phyloP scores from a whole-genome alignment of 2,797 vertebrate genomes.

The Argentina silus region DNA sequence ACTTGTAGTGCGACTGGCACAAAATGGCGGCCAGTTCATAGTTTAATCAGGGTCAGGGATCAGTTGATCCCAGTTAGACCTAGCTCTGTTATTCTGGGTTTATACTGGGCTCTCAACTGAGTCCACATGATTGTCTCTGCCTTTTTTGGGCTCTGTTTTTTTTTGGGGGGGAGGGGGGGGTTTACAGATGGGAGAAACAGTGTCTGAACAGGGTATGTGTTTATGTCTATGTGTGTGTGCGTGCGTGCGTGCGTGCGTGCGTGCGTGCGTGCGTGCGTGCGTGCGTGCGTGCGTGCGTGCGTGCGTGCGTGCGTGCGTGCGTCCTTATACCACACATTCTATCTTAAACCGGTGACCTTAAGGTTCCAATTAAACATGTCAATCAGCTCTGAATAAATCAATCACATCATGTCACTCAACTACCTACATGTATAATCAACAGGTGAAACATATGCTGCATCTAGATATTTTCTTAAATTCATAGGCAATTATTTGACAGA shows the following conservation, averaged over 20 bases:
- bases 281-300: neutral
- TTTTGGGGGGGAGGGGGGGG: no score
- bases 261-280: no score
- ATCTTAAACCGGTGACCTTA: neutral
- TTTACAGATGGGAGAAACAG: no score
- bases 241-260: no score
- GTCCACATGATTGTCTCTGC: conserved; percentile 10
- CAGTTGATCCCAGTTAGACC: conserved; percentile 26
- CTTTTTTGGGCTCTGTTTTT: no score
- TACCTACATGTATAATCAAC: neutral
- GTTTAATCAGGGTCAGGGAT: conserved; percentile 32
- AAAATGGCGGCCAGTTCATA: conserved; percentile 35
- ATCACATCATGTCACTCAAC: conserved; percentile 18
- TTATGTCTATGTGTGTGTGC: no score
- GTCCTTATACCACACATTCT: neutral
- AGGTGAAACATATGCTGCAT: neutral
- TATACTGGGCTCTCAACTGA: neutral
- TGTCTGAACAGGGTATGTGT: no score
- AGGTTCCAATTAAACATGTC: conserved; percentile 23
- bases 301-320: conserved; percentile 5
- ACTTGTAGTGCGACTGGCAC: conserved; percentile 22
- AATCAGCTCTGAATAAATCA: conserved; percentile 14
- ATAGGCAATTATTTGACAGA: neutral
- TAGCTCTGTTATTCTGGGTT: conserved; percentile 15
- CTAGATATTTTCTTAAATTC: neutral